Evolutionary conservation across 2,888 invertebrate species (phyloP), one percentile per base, ranked within the genome.

Genomic region (Lacanobia oleracea): DNA sequence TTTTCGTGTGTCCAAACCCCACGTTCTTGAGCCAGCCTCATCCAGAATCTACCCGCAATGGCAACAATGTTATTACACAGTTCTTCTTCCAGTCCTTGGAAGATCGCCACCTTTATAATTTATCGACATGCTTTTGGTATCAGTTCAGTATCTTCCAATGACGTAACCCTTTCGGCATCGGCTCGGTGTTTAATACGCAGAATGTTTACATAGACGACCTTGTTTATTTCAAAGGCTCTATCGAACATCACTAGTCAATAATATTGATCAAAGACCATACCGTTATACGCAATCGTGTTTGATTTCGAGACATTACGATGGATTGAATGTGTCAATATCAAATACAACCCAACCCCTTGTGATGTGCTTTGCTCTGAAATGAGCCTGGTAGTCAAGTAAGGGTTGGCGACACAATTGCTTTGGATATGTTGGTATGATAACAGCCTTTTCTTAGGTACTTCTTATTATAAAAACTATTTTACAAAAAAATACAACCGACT

Each of bases 261-360:
- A 1, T 64, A 64, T 74, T 75, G 80, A 65, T 74, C 37, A 51
- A 14, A 45, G 14, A 79, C 45, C 61, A 48, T 18, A 48, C 27
- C 54, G 45, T 76, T 75, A 54, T 80, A 27, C 18, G n/a, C 9
- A 40, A 45, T 8, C 23, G 45, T 73, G 57, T 75, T 62, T 79
- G 62, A 79, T 72, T 62, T 73, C 6, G n/a, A 45, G 27, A 75
- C 37, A 40, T 72, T 21, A 75, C 21, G 37, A 16, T 27, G 40
- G 62, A 79, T 51, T 61, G 45, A 37, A 40, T 23, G 12, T 70
- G 27, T 61, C 72, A 56, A 62, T 79, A 48, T 57, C 51, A 45
- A 40, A 71, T 2, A 45, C 21, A 45, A 51, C 18, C 40, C 37
- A 27, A 70, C 37, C 40, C 37, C 10, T 45, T n/a, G 43, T 78